These are phyloP conservation scores for Pandemis cinnamomeana DNA, from an alignment of 2,888 invertebrate genomes.

Conservation along the genomic window DNA sequence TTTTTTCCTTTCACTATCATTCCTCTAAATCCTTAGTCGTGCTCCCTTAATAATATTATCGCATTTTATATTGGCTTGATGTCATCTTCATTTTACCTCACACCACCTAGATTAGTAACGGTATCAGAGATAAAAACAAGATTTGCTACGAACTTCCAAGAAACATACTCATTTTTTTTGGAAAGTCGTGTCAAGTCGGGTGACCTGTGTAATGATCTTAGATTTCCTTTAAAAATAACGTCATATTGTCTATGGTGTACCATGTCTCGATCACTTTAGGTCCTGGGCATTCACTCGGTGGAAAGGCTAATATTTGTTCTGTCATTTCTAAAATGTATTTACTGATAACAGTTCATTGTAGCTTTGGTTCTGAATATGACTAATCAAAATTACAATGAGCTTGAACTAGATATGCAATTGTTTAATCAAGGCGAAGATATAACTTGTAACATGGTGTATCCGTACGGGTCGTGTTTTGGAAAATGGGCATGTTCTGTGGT, in stretches of 20 bases:
- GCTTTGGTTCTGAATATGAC: constrained; percentile 47
- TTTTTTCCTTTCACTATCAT: constrained; percentile 42
- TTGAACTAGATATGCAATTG: constrained; percentile 55
- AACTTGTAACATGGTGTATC: constrained; percentile 66
- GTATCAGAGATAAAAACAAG: constrained; percentile 46
- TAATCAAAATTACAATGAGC: constrained; percentile 46
- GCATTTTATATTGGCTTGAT: constrained; percentile 62
- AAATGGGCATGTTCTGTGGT: constrained; percentile 72
- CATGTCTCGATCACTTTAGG: constrained; percentile 72
- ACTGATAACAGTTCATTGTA: constrained; percentile 47
- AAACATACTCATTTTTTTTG: constrained; percentile 36
- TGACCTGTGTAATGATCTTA: constrained; percentile 58
- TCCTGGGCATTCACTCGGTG: constrained; percentile 82
- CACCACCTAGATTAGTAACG: constrained; percentile 70
- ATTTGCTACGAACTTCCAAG: constrained; percentile 28
- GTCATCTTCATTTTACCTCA: constrained; percentile 69
- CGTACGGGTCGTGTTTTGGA: constrained; percentile 78
- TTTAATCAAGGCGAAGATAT: constrained; percentile 67
- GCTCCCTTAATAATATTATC: constrained; percentile 59
- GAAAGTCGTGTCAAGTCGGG: constrained; percentile 55
- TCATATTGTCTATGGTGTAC: constrained; percentile 75
- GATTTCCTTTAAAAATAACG: constrained; percentile 55
- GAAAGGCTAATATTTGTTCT: constrained; percentile 80
- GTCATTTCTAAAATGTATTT: constrained; percentile 65
- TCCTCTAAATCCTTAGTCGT: constrained; percentile 45